Evolutionary conservation across 2,113 vertebrate species (phyloP).

Genomic region (Hippopotamus amphibius): DNA sequence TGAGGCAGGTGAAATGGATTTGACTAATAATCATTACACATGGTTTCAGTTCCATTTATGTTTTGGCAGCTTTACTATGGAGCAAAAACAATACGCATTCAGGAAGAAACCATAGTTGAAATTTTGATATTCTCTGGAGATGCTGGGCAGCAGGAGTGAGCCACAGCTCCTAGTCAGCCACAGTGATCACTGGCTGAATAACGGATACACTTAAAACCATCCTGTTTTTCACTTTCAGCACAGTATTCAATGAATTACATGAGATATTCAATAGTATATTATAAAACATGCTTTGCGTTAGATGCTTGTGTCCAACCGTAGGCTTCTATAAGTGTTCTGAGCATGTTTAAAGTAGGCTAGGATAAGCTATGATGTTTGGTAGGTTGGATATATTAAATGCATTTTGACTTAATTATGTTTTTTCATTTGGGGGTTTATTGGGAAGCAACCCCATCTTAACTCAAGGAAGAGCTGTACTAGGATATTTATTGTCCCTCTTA

Average conservation of each 20-base stretch:
- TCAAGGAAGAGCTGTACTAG: not conserved
- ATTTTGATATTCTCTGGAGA: not conserved
- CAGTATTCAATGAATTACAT: not conserved
- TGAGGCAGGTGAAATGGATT: not conserved
- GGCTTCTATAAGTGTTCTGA: not conserved
- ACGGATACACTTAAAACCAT: not conserved
- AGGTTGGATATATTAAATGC: not conserved
- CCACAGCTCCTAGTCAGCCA: not conserved
- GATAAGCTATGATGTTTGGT: not conserved
- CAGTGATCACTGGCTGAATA: not conserved
- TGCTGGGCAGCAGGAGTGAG: not conserved
- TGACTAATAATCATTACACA: not conserved
- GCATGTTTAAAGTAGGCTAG: not conserved
- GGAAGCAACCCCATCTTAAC: not conserved
- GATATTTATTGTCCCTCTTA: conserved; percentile 2
- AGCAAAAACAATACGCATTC: not conserved
- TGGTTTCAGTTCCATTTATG: not conserved
- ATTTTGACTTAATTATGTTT: not conserved
- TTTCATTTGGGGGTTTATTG: not conserved
- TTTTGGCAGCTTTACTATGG: not conserved
- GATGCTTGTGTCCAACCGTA: not conserved
- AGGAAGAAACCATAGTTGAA: not conserved
- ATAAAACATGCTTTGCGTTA: not conserved
- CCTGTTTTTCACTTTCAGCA: not conserved
- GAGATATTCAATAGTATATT: not conserved